These are phyloP conservation scores for Indicator maculatus DNA, from an alignment of 2,113 vertebrate species.

Conservation along the genomic window DNA sequence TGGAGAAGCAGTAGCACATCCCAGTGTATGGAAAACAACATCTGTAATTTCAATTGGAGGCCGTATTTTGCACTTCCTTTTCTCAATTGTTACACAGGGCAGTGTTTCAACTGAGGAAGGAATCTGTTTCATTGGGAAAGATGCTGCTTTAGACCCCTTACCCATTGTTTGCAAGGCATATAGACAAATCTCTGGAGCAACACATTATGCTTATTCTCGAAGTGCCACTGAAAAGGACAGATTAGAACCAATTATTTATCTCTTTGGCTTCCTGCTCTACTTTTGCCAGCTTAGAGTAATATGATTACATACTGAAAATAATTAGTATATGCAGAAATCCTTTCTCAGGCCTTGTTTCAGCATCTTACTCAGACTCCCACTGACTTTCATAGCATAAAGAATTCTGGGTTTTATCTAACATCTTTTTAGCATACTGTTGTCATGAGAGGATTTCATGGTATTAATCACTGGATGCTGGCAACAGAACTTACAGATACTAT, in stretches of 20 bases:
- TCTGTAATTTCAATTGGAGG: slow-evolving; percentile 18
- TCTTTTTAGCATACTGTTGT: slow-evolving; percentile 49
- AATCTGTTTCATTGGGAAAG: slow-evolving; percentile 4
- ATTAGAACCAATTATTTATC: slow-evolving; percentile 58
- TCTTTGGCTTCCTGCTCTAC: slow-evolving; percentile 36
- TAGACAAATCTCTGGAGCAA: background rate
- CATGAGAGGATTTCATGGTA: slow-evolving; percentile 34
- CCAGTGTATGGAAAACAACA: background rate
- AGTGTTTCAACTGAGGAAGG: background rate
- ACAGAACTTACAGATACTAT: background rate
- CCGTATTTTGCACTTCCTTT: slow-evolving; percentile 35
- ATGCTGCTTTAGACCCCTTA: background rate
- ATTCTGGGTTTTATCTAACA: background rate
- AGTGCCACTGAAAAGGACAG: slow-evolving; percentile 25
- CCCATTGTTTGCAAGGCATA: background rate
- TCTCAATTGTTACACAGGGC: background rate
- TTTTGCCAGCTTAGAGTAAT: slow-evolving; percentile 40
- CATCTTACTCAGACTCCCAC: background rate
- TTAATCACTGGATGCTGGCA: slow-evolving; percentile 35
- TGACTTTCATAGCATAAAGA: background rate
- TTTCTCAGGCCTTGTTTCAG: background rate
- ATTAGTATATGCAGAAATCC: slow-evolving; percentile 22
- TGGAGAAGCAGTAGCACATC: background rate
- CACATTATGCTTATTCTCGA: background rate
- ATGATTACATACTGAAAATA: slow-evolving; percentile 21